A percentile compares a stretch with the other conserved stretches of the same genome.
phyloP scores from a whole-genome alignment of 2,888 invertebrate species.

The Troides helena region DNA sequence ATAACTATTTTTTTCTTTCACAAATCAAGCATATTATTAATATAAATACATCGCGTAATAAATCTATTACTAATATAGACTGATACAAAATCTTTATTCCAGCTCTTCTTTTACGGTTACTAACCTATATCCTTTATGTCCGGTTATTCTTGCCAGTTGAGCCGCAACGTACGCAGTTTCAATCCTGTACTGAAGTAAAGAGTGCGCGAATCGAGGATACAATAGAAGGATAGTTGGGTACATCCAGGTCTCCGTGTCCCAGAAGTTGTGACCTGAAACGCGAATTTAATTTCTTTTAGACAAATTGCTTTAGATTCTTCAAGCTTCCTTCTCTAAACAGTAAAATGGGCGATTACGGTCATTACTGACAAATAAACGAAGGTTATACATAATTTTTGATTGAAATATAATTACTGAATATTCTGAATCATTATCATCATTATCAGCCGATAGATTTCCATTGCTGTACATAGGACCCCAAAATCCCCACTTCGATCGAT shows the following conservation, averaged over 20 bases:
- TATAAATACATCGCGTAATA: background rate
- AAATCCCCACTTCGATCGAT: no score
- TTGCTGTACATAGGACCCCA: no score
- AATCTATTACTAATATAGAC: background rate
- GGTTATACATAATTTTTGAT: no score
- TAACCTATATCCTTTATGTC: constrained; percentile 79
- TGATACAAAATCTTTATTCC: background rate
- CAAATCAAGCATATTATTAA: no score
- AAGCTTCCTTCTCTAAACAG: no score
- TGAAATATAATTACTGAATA: no score
- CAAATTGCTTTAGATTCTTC: background rate
- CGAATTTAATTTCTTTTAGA: background rate
- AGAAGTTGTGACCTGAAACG: constrained; percentile 80
- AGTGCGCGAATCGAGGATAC: constrained; percentile 69
- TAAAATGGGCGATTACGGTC: no score
- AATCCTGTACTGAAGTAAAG: constrained; percentile 75
- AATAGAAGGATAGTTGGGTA: constrained; percentile 77
- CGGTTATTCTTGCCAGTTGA: constrained; percentile 70
- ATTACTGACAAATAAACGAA: no score
- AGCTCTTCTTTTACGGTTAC: background rate
- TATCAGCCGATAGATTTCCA: no score
- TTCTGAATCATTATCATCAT: no score
- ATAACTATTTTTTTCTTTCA: no score
- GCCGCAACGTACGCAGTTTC: constrained; percentile 72
- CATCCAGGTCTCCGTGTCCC: constrained; percentile 85